Evolutionary conservation across 2,113 vertebrate genomes (phyloP).

Genomic region (Xiphias gladius): DNA sequence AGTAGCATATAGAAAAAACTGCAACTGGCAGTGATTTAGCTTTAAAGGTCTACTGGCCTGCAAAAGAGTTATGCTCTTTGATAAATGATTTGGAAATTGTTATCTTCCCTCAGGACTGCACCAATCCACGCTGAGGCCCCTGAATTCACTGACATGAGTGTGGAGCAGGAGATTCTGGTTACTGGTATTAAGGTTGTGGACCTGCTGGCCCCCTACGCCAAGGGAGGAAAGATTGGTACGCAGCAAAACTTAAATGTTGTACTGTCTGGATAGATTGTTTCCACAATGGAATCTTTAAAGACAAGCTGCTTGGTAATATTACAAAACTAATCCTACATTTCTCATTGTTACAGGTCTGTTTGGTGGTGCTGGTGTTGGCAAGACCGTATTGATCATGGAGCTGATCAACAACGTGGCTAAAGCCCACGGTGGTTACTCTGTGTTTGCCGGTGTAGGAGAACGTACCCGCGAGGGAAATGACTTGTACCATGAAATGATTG

Average conservation of each 20-base stretch:
- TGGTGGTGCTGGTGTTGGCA: slow-evolving; percentile 96
- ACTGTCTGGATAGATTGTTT: neutral
- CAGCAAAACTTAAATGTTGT: neutral
- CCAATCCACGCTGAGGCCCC: slow-evolving; percentile 98
- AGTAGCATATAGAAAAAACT: neutral
- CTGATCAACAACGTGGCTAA: slow-evolving; percentile 99
- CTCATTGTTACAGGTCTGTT: slow-evolving; percentile 87
- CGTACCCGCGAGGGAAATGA: slow-evolving; percentile 97
- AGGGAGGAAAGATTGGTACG: slow-evolving; percentile 98
- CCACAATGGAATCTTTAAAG: neutral
- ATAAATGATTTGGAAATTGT: neutral
- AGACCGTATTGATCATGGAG: slow-evolving; percentile 99
- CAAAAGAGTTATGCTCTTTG: neutral
- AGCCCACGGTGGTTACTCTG: slow-evolving; percentile 97
- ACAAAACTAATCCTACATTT: neutral
- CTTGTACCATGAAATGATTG: slow-evolving; percentile 99
- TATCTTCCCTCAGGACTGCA: slow-evolving; percentile 85
- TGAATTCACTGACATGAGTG: slow-evolving; percentile 97
- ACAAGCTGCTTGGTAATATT: neutral
- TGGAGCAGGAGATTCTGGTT: slow-evolving; percentile 98
- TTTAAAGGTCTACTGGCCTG: neutral
- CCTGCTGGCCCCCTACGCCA: slow-evolving; percentile 96
- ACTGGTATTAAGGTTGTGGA: slow-evolving; percentile 99
- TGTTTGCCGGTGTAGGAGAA: slow-evolving; percentile 97
- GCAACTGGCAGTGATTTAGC: neutral